These are phyloP conservation scores for Drosophila falleni DNA, from an alignment of 2,888 invertebrate genomes.

Conservation along the genomic window DNA sequence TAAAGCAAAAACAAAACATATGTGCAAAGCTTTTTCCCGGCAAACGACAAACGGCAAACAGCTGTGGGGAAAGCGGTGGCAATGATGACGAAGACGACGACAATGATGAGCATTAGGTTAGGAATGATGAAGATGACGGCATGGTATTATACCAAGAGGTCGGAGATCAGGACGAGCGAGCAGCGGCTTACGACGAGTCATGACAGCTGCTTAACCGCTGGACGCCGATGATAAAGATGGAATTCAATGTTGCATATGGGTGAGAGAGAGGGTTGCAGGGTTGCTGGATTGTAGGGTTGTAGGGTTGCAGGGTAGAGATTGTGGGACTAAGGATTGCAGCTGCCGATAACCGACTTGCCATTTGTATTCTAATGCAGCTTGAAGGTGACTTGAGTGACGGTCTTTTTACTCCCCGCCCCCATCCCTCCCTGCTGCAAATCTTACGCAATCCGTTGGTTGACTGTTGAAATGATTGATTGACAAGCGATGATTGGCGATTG, in stretches of 20 bases:
- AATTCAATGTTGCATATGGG: slow-evolving; percentile 20
- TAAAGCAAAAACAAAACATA: slow-evolving; percentile 67
- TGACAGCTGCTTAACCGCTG: slow-evolving; percentile 46
- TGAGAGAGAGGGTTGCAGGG: background rate
- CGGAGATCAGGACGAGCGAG: slow-evolving; percentile 27
- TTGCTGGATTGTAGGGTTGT: background rate
- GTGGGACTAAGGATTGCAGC: background rate
- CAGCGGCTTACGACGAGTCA: slow-evolving; percentile 4
- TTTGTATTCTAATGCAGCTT: slow-evolving; percentile 27
- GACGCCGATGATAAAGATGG: slow-evolving; percentile 26
- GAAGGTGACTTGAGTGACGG: slow-evolving; percentile 27
- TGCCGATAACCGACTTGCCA: slow-evolving; percentile 22
- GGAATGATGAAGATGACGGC: slow-evolving; percentile 40
- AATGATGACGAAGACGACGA: slow-evolving; percentile 22
- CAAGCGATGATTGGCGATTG: slow-evolving; percentile 17
- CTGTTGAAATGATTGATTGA: slow-evolving; percentile 50
- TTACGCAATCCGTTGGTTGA: slow-evolving; percentile 48
- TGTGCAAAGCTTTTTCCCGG: slow-evolving; percentile 60
- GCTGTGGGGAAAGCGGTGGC: slow-evolving; percentile 60
- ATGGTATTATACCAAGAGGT: slow-evolving; percentile 31
- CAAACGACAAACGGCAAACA: slow-evolving; percentile 52
- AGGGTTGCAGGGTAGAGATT: too few species aligned
- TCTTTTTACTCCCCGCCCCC: background rate
- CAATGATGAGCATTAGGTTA: background rate
- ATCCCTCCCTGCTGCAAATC: slow-evolving; percentile 15